Evolutionary conservation across 2,797 vertebrate genomes (phyloP).

Genomic region (Tokudaia tokunoshimensis): DNA sequence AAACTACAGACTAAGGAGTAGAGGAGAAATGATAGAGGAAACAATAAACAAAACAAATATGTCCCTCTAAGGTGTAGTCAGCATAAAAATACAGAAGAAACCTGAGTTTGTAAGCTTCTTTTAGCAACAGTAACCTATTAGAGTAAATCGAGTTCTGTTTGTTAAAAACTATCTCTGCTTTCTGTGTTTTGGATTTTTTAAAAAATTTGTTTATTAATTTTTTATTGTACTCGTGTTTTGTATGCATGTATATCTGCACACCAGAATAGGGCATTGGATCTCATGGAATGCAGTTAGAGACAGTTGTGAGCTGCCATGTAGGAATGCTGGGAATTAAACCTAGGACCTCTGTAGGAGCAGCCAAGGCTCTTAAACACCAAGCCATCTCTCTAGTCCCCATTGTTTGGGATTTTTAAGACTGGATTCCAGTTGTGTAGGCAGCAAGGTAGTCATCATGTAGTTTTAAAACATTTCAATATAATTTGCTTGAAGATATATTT

Average conservation of each 20-base stretch:
- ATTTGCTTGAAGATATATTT: slow-evolving; percentile 63
- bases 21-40: slow-evolving; percentile 20
- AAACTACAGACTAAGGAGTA: slow-evolving; percentile 50
- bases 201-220: not conserved
- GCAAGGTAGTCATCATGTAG: not conserved
- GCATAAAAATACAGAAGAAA: slow-evolving; percentile 60
- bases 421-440: not conserved
- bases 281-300: not conserved
- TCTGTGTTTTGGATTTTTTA: slow-evolving; percentile 7
- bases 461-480: slow-evolving; percentile 27
- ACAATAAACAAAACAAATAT: not conserved
- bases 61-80: not conserved
- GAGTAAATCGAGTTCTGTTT: not conserved
- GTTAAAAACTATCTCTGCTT: not conserved
- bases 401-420: slow-evolving; percentile 43
- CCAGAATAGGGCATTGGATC: not conserved
- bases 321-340: not conserved
- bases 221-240: not conserved
- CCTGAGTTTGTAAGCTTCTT: slow-evolving; percentile 37
- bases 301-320: not conserved
- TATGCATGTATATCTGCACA: not conserved
- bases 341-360: not conserved
- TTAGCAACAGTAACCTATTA: not conserved
- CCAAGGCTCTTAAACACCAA: not conserved
- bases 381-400: not conserved